These are phyloP conservation scores for Mesorhabditis sp. DNA, from an alignment of 2,888 invertebrate species.

Conservation along the genomic window DNA sequence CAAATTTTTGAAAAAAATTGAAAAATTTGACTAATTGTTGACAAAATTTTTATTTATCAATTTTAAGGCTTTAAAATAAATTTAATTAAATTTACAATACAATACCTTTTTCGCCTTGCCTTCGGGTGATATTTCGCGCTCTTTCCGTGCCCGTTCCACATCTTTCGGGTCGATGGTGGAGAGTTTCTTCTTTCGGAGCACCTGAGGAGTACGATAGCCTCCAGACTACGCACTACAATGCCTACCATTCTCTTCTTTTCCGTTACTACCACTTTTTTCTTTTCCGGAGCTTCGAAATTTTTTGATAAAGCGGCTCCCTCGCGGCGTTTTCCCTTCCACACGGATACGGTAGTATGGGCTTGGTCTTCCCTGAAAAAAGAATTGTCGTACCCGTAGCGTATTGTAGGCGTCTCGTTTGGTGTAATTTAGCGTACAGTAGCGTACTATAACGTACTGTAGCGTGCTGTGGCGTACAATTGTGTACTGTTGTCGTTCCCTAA, in stretches of 20 bases:
- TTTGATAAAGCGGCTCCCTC: background rate
- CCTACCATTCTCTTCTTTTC: slow-evolving; percentile 4
- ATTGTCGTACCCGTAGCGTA: no score
- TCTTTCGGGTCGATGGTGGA: background rate
- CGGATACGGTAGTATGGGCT: background rate
- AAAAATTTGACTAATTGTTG: no score
- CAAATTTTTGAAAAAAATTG: no score
- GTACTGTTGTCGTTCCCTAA: no score
- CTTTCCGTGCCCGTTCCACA: background rate
- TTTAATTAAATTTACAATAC: no score
- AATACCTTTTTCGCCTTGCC: no score
- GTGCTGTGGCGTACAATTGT: no score
- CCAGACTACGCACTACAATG: background rate
- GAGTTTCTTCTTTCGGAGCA: background rate
- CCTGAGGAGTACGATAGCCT: background rate
- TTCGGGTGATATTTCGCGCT: background rate
- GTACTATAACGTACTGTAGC: no score
- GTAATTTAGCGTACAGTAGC: no score
- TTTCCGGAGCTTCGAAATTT: background rate
- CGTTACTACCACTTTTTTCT: background rate
- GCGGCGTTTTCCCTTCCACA: background rate
- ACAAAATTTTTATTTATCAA: no score
- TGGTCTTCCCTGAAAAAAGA: background rate
- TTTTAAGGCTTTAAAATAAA: no score
- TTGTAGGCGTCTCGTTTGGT: no score